Base-by-base conservation (phyloP, 2,797 vertebrate genomes). In the Arctocebus calabarensis region DNA sequence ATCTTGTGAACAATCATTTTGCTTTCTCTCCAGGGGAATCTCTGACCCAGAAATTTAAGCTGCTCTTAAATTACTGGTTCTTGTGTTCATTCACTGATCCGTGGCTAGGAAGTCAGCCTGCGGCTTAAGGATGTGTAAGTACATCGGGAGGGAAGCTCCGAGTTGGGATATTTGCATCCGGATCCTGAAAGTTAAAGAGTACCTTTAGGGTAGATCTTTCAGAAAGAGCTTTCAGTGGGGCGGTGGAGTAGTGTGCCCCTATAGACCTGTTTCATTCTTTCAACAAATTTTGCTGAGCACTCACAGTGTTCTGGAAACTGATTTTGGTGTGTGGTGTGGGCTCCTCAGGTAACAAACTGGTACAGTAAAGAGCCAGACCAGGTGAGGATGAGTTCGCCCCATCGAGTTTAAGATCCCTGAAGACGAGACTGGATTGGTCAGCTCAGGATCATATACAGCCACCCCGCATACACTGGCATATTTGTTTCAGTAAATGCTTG, bases 11-110 rank as follows among this genome's bases (percentile, higher is more conserved):
- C 61, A 52, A 85, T 84, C 45, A 37, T 66, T 90, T 89, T 75
- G n/a, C 61, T 96, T 84, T 95, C 77, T 91, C 73, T 88, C 84
- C 52, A 75, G 88, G n/a, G 34, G 83, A 57, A 57, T 92, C 59
- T 73, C 57, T 92, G 90, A 79, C 43, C 86, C 81, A 86, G 88
- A 79, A 77, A 57, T 83, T 37, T 22, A 81, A 74, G 84, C 45
- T 70, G 45, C 61, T 77, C 29, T 84, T 77, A 25, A 85, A 73
- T 32, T 52, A 68, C 68, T 32, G 43, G 71, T 43, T 91, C 34
- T 19, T 11, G 8, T 52, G 66, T 70, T 64, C 19, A 59, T 75
- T 84, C 68, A 82, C 17, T 48, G 27, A 77, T 27, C 22, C 73
- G 70, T 37, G 62, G 29, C 66, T 89, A 29, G 23, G 43, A 79